Evolutionary conservation across 1,140 invertebrate species (phyloP).

Genomic region (Diorhabda sublineata): DNA sequence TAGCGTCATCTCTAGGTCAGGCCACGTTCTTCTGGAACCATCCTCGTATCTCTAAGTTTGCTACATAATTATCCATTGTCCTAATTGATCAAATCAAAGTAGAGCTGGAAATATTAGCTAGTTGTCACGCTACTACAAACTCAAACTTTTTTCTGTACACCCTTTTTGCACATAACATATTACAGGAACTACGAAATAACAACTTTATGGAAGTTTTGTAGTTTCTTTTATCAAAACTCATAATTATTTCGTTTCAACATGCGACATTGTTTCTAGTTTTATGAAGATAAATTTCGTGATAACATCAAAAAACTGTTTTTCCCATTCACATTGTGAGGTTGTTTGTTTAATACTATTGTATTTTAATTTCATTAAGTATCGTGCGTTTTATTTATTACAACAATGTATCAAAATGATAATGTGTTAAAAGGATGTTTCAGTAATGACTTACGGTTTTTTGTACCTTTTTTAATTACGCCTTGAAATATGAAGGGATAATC

Average conservation of each 20-base stretch:
- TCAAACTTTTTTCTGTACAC: slow-evolving; percentile 6
- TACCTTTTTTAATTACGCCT: not conserved
- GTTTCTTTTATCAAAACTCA: slow-evolving; percentile 12
- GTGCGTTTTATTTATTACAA: not conserved
- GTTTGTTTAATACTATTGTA: not conserved
- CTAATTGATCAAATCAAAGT: no score
- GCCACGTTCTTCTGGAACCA: no score
- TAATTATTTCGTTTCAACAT: slow-evolving; percentile 9
- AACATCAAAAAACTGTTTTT: slow-evolving; percentile 4
- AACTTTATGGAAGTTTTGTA: not conserved
- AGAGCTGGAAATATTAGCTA: not conserved
- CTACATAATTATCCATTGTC: no score
- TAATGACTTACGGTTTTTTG: not conserved
- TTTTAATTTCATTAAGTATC: slow-evolving; percentile 6
- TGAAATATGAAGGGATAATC: not conserved
- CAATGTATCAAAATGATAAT: slow-evolving; percentile 10
- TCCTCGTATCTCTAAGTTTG: no score
- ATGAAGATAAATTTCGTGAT: slow-evolving; percentile 12
- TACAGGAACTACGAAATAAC: slow-evolving; percentile 10
- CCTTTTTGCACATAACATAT: slow-evolving; percentile 13
- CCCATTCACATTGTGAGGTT: not conserved
- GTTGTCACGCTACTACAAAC: slow-evolving; percentile 4
- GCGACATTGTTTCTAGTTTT: slow-evolving; percentile 6
- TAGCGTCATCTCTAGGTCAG: no score
- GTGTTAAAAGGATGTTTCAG: not conserved